Evolutionary conservation across 2,113 vertebrate genomes (phyloP), one percentile per base, ranked within the genome.

Genomic region (Protobothrops mucrosquamatus): DNA sequence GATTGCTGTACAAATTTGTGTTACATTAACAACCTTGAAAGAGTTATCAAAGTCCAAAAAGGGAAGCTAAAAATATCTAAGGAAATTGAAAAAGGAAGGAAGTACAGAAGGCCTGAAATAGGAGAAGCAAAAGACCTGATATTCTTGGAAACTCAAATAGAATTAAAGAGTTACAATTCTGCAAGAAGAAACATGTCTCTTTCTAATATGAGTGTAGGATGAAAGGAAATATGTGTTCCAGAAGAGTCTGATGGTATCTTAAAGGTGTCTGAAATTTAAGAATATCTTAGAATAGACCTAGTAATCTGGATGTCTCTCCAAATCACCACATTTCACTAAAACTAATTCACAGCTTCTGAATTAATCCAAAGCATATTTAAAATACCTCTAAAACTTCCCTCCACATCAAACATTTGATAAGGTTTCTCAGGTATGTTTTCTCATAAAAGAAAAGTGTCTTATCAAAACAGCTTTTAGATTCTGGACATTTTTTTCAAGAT

Each of bases 391-490:
- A 57, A n/a, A 26, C 39, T 59, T 89, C 51, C 18, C 55, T 24
- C 26, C 57, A 34, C 22, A 22, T 3, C n/a, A 85, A 6, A 59
- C 39, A 57, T 92, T 81, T 74, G 43, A 59, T 11, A 34, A 56
- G 22, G 57, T 24, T 85, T 85, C 59, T 89, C 48, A 59, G 69
- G n/a, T 39, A 56, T 10, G 51, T 89, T 57, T 89, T 89, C 24
- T 55, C 5, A 89, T 12, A 0, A 46, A 89, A 15, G 1, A 43
- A 15, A 95, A 92, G 57, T 74, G 39, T 93, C 95, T 95, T 93
- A 92, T 43, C 95, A 96, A 89, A 95, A 94, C 90, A 89, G 55
- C 85, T 94, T 96, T 89, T 95, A 92, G 43, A 96, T 97, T 96
- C 92, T 89, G 91, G 92, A 95, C 85, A 94, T 89, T 94, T 92